These are phyloP conservation scores for Campopleginae sp. DNA, from an alignment of 2,888 invertebrate species.

Conservation along the genomic window DNA sequence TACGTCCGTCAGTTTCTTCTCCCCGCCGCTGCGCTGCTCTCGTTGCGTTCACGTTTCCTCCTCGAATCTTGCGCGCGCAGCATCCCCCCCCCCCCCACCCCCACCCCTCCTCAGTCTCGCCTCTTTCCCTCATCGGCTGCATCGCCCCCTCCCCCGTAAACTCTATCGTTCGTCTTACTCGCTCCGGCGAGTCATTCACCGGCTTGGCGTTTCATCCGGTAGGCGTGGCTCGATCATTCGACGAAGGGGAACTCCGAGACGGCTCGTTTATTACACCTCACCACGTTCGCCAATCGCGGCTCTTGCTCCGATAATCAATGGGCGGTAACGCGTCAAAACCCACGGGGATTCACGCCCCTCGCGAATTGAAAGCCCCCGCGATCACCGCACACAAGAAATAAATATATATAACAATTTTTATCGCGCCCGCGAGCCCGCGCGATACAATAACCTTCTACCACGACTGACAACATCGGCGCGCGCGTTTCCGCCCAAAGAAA, in stretches of 20 bases:
- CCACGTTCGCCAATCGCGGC: conserved; percentile 46
- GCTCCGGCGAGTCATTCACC: background rate
- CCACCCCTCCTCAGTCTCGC: background rate
- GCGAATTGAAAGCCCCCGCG: conserved; percentile 25
- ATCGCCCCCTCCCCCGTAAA: background rate
- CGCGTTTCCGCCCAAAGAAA: conserved; percentile 72
- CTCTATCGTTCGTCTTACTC: conserved; percentile 5
- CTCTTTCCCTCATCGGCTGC: background rate
- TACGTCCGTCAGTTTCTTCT: conserved; percentile 26
- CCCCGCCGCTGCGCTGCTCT: conserved; percentile 14
- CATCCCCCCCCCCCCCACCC: conserved; percentile 17
- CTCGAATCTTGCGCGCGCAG: conserved; percentile 55
- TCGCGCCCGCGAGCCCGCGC: conserved; percentile 47
- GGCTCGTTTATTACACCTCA: conserved; percentile 32
- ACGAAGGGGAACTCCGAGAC: conserved; percentile 13
- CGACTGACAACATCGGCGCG: conserved; percentile 68
- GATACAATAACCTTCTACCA: too few species aligned
- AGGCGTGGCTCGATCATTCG: conserved; percentile 6
- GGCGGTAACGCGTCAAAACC: conserved; percentile 52
- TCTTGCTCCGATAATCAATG: conserved; percentile 31
- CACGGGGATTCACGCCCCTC: conserved; percentile 53
- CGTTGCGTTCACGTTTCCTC: background rate
- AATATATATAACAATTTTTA: conserved; percentile 39
- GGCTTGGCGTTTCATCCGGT: background rate
- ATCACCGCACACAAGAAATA: background rate